Conservation (phyloP, 2,797 vertebrate species). For the Lithobates pipiens region DNA sequence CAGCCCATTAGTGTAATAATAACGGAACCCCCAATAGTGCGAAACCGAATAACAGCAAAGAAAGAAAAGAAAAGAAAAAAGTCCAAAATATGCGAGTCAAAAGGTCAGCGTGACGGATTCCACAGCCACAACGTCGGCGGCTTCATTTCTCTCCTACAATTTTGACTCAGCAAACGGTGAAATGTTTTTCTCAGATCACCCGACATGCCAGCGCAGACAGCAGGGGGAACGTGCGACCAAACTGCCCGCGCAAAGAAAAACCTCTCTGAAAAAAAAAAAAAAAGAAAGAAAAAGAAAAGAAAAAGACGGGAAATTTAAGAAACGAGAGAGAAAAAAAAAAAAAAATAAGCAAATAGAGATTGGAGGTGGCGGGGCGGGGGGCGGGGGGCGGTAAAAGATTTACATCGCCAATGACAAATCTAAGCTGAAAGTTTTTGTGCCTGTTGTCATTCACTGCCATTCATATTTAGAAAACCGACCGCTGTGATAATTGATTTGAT, state of each 20-base stretch:
- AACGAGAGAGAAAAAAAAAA: background rate
- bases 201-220: constrained; percentile 67
- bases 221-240: constrained; percentile 70
- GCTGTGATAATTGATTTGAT: constrained; percentile 98
- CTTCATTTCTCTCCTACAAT: constrained; percentile 60
- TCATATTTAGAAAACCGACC: constrained; percentile 93
- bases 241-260: constrained; percentile 65
- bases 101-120: constrained; percentile 62
- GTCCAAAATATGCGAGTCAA: constrained; percentile 41
- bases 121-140: constrained; percentile 39
- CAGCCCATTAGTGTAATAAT: background rate
- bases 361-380: background rate
- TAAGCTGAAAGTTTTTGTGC: constrained; percentile 78
- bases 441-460: constrained; percentile 95
- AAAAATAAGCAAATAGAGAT: background rate
- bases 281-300: background rate
- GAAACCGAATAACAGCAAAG: background rate
- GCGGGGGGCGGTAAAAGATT: constrained; percentile 42
- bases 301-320: background rate
- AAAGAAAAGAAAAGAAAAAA: no score
- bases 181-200: constrained; percentile 64
- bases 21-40: background rate
- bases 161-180: constrained; percentile 67
- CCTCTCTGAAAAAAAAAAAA: constrained; percentile 55
- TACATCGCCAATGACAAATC: constrained; percentile 78